phyloP scores from a whole-genome alignment of 2,797 vertebrate genomes.

The Sebastes vulpes region DNA sequence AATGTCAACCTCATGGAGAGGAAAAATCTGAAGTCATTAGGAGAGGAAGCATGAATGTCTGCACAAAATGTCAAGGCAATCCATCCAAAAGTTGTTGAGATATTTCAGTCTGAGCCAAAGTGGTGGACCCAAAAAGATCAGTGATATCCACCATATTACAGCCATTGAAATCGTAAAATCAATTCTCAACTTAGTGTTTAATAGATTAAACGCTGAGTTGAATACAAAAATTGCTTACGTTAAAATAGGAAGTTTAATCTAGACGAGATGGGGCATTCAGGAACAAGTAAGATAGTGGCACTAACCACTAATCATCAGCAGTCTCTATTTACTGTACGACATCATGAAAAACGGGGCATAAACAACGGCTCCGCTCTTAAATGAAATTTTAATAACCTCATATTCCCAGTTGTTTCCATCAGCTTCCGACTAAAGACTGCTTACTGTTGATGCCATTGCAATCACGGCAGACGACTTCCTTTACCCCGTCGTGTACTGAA shows the following conservation, averaged over 20 bases:
- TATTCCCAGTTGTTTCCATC: conserved; percentile 20
- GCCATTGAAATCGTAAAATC: neutral
- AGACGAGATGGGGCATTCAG: neutral
- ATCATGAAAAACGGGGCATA: conserved; percentile 17
- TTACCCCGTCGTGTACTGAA: conserved; percentile 9
- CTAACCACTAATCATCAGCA: neutral
- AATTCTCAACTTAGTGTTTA: neutral
- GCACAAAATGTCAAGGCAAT: neutral
- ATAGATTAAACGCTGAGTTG: neutral
- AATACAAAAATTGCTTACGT: neutral
- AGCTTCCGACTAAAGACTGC: conserved; percentile 3
- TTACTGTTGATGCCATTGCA: neutral
- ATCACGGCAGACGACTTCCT: neutral
- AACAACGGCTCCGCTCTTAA: conserved; percentile 18
- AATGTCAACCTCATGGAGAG: neutral
- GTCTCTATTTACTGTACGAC: neutral
- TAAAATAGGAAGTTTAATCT: neutral
- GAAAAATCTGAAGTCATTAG: neutral
- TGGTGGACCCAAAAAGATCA: neutral
- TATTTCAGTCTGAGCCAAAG: neutral
- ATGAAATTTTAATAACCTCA: conserved; percentile 40
- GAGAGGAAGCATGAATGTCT: neutral
- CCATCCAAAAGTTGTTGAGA: neutral
- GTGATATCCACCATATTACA: neutral
- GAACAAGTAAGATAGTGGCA: neutral